Percentiles rank a stretch among this genome's conserved stretches.
Evolutionary conservation across 2,797 vertebrate genomes (phyloP).

Genomic region (Oceanodroma leucorhoa): DNA sequence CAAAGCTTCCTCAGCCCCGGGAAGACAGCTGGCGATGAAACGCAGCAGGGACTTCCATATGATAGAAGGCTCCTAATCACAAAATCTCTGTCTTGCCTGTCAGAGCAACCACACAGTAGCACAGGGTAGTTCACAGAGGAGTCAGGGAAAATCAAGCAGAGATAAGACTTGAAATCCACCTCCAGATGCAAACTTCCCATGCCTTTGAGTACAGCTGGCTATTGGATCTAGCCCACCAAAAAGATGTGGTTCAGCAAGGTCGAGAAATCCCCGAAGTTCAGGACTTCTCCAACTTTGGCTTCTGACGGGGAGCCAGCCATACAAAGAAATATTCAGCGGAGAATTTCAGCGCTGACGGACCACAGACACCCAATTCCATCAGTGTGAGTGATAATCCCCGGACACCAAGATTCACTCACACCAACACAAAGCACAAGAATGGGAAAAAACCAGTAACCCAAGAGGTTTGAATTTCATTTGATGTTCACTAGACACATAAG

Average conservation of each 20-base stretch:
- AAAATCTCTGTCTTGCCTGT: slow-evolving; percentile 53
- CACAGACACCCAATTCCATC: neutral
- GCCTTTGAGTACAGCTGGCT: neutral
- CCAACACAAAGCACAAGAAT: neutral
- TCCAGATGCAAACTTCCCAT: neutral
- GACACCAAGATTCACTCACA: neutral
- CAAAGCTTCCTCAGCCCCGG: slow-evolving; percentile 23
- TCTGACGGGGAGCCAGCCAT: neutral
- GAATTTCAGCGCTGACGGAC: neutral
- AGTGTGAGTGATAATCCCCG: neutral
- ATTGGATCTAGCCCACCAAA: neutral
- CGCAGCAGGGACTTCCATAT: slow-evolving; percentile 14
- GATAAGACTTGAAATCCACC: neutral
- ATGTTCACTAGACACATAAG: neutral
- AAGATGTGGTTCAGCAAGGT: neutral
- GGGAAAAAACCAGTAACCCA: neutral
- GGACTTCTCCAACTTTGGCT: neutral
- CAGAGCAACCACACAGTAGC: neutral
- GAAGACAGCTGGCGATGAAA: slow-evolving; percentile 41
- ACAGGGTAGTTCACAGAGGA: neutral
- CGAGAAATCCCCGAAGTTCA: neutral
- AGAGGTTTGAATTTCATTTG: neutral
- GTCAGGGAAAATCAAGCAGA: neutral
- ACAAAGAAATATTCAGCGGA: neutral
- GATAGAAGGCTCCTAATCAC: slow-evolving; percentile 54